These are phyloP conservation scores for Terebella lapidaria DNA, from an alignment of 2,888 invertebrate species.

Conservation along the genomic window DNA sequence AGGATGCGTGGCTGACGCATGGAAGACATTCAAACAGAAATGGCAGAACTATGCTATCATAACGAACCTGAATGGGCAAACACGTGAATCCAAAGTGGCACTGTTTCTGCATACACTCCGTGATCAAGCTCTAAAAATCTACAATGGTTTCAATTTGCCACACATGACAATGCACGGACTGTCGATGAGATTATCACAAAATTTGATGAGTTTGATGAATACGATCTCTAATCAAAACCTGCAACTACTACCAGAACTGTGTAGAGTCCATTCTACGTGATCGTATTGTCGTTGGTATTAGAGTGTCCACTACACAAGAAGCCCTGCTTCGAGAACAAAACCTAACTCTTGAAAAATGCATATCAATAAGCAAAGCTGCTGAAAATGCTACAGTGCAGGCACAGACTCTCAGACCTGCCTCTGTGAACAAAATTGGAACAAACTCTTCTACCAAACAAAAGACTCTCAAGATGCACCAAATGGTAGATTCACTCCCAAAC, in stretches of 20 bases:
- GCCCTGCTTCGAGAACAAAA: conserved; percentile 5
- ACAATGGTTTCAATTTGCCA: conserved; percentile 3
- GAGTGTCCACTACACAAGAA: conserved; percentile 7
- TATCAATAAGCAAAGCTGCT: conserved; percentile 3
- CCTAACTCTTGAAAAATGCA: conserved; percentile 3
- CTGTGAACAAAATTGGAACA: conserved; percentile 1
- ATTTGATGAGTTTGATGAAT: conserved; percentile 1
- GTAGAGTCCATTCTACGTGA: conserved; percentile 16
- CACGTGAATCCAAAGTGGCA: not conserved
- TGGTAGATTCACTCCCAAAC: not conserved
- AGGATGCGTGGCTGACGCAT: not conserved
- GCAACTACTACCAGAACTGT: conserved; percentile 10
- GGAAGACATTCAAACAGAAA: conserved; percentile 1
- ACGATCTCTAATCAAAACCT: conserved; percentile 7
- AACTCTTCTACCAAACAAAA: not conserved
- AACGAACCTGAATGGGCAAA: not conserved
- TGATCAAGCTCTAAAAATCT: not conserved
- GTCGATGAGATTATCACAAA: not conserved
- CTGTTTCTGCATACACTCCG: not conserved
- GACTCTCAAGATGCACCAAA: not conserved
- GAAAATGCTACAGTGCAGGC: conserved; percentile 8
- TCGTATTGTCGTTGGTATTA: conserved; percentile 16
- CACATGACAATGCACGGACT: not conserved
- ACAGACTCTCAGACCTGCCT: not conserved
- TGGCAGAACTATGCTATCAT: not conserved